Base-by-base conservation (phyloP, 2,888 invertebrate species). In the Ophioninae sp. region DNA sequence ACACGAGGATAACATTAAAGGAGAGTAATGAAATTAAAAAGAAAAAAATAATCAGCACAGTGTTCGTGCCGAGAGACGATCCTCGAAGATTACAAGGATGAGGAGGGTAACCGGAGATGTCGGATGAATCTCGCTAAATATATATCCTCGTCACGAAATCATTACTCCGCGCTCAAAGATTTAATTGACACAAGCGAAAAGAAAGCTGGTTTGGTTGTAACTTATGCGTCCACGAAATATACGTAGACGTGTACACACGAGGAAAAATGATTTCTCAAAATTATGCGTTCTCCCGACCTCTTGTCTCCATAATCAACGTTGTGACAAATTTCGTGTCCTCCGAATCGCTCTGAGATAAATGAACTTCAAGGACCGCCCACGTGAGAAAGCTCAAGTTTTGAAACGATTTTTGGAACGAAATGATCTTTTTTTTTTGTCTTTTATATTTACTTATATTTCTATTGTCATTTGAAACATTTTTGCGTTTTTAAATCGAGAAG, bases 171-270 rank as follows among this genome's bases (percentile, higher is more conserved):
- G 70, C 78, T 81, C 78, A 75, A 84, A 84, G 83, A 84, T 84
- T 84, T 84, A 81, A 84, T 84, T 84, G 81, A 81, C 81, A 56
- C 81, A 75, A 70, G 81, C 83, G 44, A 75, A 84, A 84, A 81
- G 70, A 78, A 78, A 84, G 78, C 81, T 73, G 75, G 75, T 81
- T 81, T 73, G 65, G 73, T 67, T 65, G 21, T 59, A 56, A 75
- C 67, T 64, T 5, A 7, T 59, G n/a, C 56, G 30, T 13, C 23
- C 20, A 7, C 17, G 10, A 17, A 50, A 50, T 17, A 30, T 30
- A 30, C n/a, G n/a, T n/a, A n/a, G n/a, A n/a, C n/a, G 56, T 13
- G 50, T 39, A 39, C 7, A 39, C 39, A 39, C 41, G 41, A 41
- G 10, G 7, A 41, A 8, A 41, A 6, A 7, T 41, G 41, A 7